Evolutionary conservation across 1,140 invertebrate genomes (phyloP).

Genomic region (Protaetia brevitarsis): DNA sequence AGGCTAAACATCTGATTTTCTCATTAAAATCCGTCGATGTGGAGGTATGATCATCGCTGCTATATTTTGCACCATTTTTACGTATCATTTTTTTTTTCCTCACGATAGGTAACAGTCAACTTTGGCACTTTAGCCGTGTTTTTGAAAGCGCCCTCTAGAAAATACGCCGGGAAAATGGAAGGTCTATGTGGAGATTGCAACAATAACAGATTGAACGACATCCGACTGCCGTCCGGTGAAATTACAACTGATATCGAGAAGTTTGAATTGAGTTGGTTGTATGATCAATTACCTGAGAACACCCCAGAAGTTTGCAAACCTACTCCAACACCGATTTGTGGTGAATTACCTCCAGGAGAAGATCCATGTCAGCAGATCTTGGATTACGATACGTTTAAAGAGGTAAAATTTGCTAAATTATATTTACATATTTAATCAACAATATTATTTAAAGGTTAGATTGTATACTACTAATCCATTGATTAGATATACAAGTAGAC

Average conservation of each 20-base stretch:
- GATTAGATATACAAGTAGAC: too few relatives aligned
- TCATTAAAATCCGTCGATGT: constrained; percentile 50
- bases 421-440: too few relatives aligned
- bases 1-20: constrained; percentile 48
- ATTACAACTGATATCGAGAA: constrained; percentile 50
- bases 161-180: constrained; percentile 69
- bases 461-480: too few relatives aligned
- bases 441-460: too few relatives aligned
- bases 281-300: constrained; percentile 44
- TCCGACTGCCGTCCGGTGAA: constrained; percentile 55
- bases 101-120: constrained; percentile 50
- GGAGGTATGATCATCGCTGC: constrained; percentile 41
- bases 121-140: constrained; percentile 44
- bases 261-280: constrained; percentile 63
- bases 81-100: neutral
- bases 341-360: constrained; percentile 52
- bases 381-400: constrained; percentile 61
- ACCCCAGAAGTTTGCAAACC: constrained; percentile 38
- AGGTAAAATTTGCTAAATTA: constrained; percentile 46
- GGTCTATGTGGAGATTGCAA: constrained; percentile 80
- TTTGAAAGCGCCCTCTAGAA: constrained; percentile 65
- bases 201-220: constrained; percentile 60
- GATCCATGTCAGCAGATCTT: constrained; percentile 66
- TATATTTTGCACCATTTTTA: constrained; percentile 5
- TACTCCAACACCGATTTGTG: constrained; percentile 50